These are phyloP conservation scores for Dipodomys merriami DNA, from an alignment of 2,113 vertebrate species.

Conservation along the genomic window DNA sequence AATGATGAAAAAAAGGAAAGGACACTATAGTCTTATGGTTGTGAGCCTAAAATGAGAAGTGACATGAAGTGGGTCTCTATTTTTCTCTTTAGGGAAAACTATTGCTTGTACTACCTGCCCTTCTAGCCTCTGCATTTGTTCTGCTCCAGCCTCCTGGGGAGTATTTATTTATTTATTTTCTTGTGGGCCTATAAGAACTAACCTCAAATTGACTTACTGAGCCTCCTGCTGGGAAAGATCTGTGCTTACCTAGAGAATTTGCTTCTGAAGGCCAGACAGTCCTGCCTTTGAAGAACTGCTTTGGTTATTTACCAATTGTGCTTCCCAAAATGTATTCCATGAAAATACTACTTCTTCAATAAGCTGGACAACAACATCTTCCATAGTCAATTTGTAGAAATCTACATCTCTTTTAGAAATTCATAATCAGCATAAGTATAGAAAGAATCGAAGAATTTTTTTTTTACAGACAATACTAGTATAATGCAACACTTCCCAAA, in stretches of 20 bases:
- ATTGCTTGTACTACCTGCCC: not conserved
- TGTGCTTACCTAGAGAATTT: not conserved
- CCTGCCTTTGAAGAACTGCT: not conserved
- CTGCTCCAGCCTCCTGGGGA: not conserved
- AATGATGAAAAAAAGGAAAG: not conserved
- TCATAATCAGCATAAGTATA: not conserved
- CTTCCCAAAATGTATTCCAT: constrained; percentile 6
- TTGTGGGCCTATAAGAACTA: not conserved
- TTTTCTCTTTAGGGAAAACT: not conserved
- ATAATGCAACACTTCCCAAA: not conserved
- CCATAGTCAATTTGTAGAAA: not conserved
- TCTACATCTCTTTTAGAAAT: not conserved
- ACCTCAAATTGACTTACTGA: not conserved
- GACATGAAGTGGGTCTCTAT: not conserved
- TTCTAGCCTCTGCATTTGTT: not conserved
- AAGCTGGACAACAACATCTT: not conserved
- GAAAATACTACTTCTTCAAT: constrained; percentile 28
- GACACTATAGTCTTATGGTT: not conserved
- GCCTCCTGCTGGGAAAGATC: not conserved
- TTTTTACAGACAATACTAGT: not conserved
- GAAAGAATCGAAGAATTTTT: constrained; percentile 4
- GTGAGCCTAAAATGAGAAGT: not conserved
- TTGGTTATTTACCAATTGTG: not conserved
- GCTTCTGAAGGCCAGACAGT: not conserved
- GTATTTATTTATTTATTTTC: not conserved